Evolutionary conservation across 2,797 vertebrate species (phyloP), one percentile per base, ranked within the genome.

Genomic region (Acanthiza pusilla): DNA sequence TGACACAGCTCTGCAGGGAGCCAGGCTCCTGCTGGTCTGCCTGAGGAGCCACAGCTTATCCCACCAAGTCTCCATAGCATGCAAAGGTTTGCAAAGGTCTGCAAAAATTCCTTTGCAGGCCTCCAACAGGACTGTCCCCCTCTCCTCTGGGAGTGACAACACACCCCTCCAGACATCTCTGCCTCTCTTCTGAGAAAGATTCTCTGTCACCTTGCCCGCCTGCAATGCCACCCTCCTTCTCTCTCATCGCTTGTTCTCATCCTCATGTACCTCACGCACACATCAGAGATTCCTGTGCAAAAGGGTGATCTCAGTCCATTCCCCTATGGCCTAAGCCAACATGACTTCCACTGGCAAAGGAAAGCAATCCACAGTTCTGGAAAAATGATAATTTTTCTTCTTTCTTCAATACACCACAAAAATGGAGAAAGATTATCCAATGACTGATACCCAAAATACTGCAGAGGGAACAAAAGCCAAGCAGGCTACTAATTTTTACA

Each of bases 221-320:
- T 10, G 5, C 47, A 34, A 38, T 29, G 76, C 54, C 76, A 27
- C 32, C 63, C n/a, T 85, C 32, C 51, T 62, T 36, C 71, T 74
- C 50, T 87, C 68, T 65, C 66, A 72, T 77, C 43, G 8, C 72
- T 89, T 75, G 27, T 80, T 88, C 75, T 89, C 66, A 72, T 48
- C 72, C 43, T 66, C 71, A 47, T 92, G 89, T 83, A 18, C 73
- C 60, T 70, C 87, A 66, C 63, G 45, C 21, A 23, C 63, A 45
- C 43, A 16, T 22, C 53, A 84, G 55, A 72, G 42, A 60, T 51
- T 86, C 55, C 66, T 21, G 1, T 23, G 36, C 29, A n/a, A 63
- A 94, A 85, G 34, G 40, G 40, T 91, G 93, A 88, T 73, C 80
- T 94, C 88, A 93, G 85, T 26, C 74, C 86, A 29, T 60, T 84